A percentile compares a stretch with the other conserved stretches of the same genome.
These are phyloP conservation scores for Triplophysa rosa DNA, from an alignment of 2,113 vertebrate species.

Conservation along the genomic window DNA sequence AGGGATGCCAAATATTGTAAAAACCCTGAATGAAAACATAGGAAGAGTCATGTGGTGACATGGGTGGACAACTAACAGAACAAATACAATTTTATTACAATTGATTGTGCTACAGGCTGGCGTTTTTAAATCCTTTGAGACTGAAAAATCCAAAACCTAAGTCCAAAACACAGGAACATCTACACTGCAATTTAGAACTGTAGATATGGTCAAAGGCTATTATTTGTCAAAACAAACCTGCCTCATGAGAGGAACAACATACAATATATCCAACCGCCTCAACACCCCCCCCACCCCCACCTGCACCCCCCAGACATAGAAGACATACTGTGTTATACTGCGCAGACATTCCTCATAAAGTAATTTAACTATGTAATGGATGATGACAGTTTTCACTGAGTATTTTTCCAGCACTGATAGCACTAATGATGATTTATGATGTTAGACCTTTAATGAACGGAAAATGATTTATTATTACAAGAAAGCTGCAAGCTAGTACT, in stretches of 20 bases:
- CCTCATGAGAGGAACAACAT: neutral
- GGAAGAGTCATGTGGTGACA: neutral
- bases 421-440: conserved; percentile 66
- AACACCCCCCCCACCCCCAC: too few relatives aligned
- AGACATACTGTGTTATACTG: neutral
- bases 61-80: neutral
- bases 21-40: neutral
- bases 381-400: conserved; percentile 63
- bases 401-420: conserved; percentile 63
- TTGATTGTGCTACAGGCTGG: neutral
- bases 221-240: neutral
- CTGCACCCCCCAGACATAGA: neutral
- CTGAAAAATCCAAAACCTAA: neutral
- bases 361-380: conserved; percentile 59
- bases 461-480: conserved; percentile 60
- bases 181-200: too few relatives aligned
- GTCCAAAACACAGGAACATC: neutral
- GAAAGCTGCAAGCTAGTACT: conserved; percentile 56
- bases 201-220: neutral
- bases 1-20: conserved; percentile 32
- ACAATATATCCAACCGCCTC: too few relatives aligned
- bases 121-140: neutral
- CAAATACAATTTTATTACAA: neutral
- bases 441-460: conserved; percentile 50
- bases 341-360: conserved; percentile 30